Conservation (phyloP, 2,888 invertebrate species). For the Nemurella pictetii region DNA sequence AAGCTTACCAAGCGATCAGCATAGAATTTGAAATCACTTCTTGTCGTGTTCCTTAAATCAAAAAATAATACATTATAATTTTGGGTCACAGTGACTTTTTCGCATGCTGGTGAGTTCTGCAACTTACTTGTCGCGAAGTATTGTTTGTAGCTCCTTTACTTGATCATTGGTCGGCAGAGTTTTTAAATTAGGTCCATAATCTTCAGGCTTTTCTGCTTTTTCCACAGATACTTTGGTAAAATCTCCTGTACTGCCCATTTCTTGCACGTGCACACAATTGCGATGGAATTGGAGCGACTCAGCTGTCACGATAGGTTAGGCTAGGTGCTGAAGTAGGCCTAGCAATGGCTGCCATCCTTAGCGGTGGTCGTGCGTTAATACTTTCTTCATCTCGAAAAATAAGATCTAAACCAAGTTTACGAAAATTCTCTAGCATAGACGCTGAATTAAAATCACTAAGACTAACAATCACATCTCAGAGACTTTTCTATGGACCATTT, state of each 20-base stretch:
- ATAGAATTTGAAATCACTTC: constrained; percentile 98
- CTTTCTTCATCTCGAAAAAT: not conserved
- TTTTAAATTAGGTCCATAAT: constrained; percentile 70
- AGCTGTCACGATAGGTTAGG: not conserved
- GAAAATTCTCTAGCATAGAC: constrained; percentile 3
- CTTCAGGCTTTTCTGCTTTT: constrained; percentile 52
- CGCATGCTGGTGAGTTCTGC: constrained; percentile 19
- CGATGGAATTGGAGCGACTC: not conserved
- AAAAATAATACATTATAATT: too few species aligned
- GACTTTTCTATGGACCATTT: constrained; percentile 5
- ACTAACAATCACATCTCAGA: not conserved
- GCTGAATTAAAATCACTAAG: not conserved
- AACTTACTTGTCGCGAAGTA: constrained; percentile 80
- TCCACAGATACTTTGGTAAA: constrained; percentile 27
- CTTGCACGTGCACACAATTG: not conserved
- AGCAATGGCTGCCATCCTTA: constrained; percentile 9
- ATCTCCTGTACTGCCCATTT: constrained; percentile 39
- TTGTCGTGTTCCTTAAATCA: constrained; percentile 76
- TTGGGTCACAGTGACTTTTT: too few species aligned
- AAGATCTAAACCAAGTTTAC: constrained; percentile 19
- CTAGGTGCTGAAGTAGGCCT: not conserved
- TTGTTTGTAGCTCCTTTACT: constrained; percentile 82
- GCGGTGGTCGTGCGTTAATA: not conserved
- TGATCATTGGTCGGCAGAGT: constrained; percentile 75
- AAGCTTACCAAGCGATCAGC: constrained; percentile 83